A percentile compares a stretch with the other conserved stretches of the same genome.
phyloP scores from a whole-genome alignment of 1,140 invertebrate genomes.

The Lineus longissimus region DNA sequence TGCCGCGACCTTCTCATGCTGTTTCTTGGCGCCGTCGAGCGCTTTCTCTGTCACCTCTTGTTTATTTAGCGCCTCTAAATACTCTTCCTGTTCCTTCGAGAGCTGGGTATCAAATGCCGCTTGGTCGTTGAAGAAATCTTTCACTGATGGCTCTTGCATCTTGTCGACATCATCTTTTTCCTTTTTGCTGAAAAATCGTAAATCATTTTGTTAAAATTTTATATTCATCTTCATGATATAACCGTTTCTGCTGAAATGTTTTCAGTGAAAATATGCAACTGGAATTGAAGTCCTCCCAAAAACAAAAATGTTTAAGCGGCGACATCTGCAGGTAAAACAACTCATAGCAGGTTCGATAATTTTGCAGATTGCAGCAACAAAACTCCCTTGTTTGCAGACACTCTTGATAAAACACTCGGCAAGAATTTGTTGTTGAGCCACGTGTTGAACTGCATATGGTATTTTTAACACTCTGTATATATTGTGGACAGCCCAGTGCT shows the following conservation, averaged over 20 bases:
- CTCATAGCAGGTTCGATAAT: neutral
- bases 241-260: neutral
- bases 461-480: too few relatives aligned
- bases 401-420: too few relatives aligned
- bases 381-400: too few relatives aligned
- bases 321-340: neutral
- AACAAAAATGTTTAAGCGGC: neutral
- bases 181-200: constrained; percentile 38
- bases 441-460: too few relatives aligned
- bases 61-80: constrained; percentile 55
- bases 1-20: constrained; percentile 46
- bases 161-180: constrained; percentile 54
- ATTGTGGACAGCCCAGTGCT: too few relatives aligned
- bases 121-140: constrained; percentile 49
- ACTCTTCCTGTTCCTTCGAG: constrained; percentile 54
- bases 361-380: neutral
- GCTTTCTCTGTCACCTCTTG: constrained; percentile 53
- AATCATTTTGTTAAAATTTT: neutral
- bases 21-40: constrained; percentile 35
- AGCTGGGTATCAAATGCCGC: constrained; percentile 45
- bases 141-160: constrained; percentile 43
- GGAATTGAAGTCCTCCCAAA: neutral
- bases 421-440: too few relatives aligned
- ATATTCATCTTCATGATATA: too few relatives aligned
- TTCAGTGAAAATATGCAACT: neutral